Percentiles rank a stretch among this genome's conserved stretches.
Conservation (phyloP, 1,140 invertebrate species). For the Hyles vespertilio region DNA sequence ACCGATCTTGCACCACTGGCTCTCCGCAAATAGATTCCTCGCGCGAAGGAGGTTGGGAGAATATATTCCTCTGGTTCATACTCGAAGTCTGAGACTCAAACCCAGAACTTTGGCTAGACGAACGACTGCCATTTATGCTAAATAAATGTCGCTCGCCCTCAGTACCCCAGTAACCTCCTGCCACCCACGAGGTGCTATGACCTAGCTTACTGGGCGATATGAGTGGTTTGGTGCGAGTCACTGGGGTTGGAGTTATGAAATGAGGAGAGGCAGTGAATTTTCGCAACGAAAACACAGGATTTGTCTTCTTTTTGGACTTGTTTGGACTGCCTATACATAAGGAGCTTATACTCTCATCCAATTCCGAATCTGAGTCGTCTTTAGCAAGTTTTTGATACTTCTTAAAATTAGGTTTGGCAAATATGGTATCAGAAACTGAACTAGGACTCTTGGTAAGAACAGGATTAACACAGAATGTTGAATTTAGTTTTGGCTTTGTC, state of each 20-base stretch:
- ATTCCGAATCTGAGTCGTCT: slow-evolving; percentile 66
- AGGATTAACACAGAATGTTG: slow-evolving; percentile 58
- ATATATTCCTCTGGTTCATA: slow-evolving; percentile 56
- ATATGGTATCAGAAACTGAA: slow-evolving; percentile 49
- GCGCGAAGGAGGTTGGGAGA: slow-evolving; percentile 63
- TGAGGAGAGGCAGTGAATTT: slow-evolving; percentile 66
- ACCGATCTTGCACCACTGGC: slow-evolving; percentile 50
- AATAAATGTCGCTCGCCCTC: slow-evolving; percentile 59
- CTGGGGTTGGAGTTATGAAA: slow-evolving; percentile 57
- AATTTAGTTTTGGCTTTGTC: slow-evolving; percentile 58
- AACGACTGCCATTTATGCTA: slow-evolving; percentile 63
- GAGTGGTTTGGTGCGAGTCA: slow-evolving; percentile 49
- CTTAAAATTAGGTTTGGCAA: slow-evolving; percentile 59
- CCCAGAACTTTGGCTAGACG: slow-evolving; percentile 74
- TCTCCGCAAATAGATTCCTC: slow-evolving; percentile 67
- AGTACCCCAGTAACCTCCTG: slow-evolving; percentile 71
- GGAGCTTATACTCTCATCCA: slow-evolving; percentile 70
- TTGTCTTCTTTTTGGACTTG: slow-evolving; percentile 44
- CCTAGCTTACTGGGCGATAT: slow-evolving; percentile 70
- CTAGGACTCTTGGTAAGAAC: slow-evolving; percentile 43
- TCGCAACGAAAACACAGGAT: slow-evolving; percentile 60
- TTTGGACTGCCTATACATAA: slow-evolving; percentile 61
- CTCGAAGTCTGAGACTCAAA: slow-evolving; percentile 72
- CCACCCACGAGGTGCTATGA: slow-evolving; percentile 72
- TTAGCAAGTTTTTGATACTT: slow-evolving; percentile 58